Evolutionary conservation across 2,797 vertebrate genomes (phyloP), one percentile per base, ranked within the genome.

Genomic region (Arctocebus calabarensis): DNA sequence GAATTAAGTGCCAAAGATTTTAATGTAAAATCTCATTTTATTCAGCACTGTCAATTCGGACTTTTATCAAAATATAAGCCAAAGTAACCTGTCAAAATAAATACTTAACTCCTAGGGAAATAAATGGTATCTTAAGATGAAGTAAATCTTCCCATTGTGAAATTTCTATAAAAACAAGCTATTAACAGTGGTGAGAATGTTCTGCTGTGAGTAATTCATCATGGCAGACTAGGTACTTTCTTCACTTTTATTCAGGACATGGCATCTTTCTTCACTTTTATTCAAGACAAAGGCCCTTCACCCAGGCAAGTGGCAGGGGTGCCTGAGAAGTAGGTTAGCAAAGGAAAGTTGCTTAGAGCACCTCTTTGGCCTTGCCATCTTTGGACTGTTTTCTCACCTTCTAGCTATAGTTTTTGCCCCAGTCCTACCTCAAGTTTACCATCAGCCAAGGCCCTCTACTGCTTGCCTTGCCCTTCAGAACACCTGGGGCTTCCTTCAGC

Each of bases 1-100:
- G 29, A 73, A 57, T 78, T 32, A 82, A 88, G 0, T 62, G 52
- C 19, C 34, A 70, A 91, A 52, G 2, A 82, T 70, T 96, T 96
- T 73, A 57, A 83, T 57, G 90, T 78, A 82, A 77, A 95, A 78
- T 82, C 29, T 7, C 2, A 6, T 37, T 95, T 84, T 84, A 78
- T 74, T 91, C 48, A 70, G 1, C 13, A 66, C 4, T 79, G n/a
- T 94, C 95, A 87, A 78, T 82, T 95, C 55, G 95, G 94, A 79
- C 52, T 8, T 40, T 32, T 45, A 74, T 82, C 12, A 88, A 82
- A 85, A 68, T 81, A 48, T 32, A 25, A 16, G 20, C 14, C 27
- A 12, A 55, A 92, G 27, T 84, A 78, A 37, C 27, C n/a, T 14
- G 22, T 10, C 34, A 77, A 81, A 16, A 5, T 37, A 85, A 88